These are phyloP conservation scores for Paramisgurnus dabryanus DNA, from an alignment of 2,113 vertebrate genomes.

Conservation along the genomic window DNA sequence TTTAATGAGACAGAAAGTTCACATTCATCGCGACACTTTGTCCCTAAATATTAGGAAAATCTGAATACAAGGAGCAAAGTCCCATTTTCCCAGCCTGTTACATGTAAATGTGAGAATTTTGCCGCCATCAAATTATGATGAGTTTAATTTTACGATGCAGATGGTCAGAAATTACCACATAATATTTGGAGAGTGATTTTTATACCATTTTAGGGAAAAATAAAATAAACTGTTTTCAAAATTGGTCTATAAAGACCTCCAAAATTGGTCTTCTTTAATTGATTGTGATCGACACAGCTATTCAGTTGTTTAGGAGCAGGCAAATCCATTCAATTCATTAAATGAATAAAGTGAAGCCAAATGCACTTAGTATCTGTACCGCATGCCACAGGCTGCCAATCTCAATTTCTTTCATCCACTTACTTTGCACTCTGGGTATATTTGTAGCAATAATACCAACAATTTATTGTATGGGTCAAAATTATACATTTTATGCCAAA, in stretches of 20 bases:
- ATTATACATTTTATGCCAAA: no score
- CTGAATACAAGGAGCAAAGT: neutral
- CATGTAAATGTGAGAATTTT: neutral
- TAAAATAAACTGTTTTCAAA: no score
- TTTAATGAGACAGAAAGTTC: slow-evolving; percentile 40
- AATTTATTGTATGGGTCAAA: no score
- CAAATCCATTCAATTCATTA: slow-evolving; percentile 12
- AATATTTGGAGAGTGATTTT: neutral
- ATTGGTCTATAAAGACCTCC: no score
- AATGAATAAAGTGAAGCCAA: slow-evolving; percentile 15
- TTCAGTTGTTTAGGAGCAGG: neutral
- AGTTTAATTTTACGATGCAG: neutral
- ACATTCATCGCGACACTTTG: slow-evolving; percentile 9
- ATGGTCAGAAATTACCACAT: neutral
- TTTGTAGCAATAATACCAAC: neutral
- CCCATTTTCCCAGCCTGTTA: neutral
- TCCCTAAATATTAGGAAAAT: neutral
- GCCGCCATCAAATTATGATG: neutral
- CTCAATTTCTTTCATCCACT: neutral
- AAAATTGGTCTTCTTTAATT: neutral
- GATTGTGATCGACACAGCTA: neutral
- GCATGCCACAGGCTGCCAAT: slow-evolving; percentile 2
- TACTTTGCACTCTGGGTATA: neutral
- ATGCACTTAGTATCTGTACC: neutral
- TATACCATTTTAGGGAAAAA: neutral